Evolutionary conservation across 2,888 invertebrate species (phyloP).

Genomic region (Steinernema hermaphroditum): DNA sequence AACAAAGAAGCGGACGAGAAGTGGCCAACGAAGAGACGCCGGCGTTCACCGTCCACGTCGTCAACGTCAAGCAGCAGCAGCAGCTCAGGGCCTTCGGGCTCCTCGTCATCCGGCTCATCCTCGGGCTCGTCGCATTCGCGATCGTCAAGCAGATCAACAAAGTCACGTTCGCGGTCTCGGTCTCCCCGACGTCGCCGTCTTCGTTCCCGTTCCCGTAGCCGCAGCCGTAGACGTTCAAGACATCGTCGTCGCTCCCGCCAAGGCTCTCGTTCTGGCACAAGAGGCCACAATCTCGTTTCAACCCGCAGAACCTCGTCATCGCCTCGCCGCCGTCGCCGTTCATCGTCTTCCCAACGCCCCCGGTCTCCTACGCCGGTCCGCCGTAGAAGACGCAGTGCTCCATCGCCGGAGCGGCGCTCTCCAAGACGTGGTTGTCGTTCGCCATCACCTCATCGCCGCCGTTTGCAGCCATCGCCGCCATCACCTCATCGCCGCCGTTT

Average conservation of each 20-base stretch:
- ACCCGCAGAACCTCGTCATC: no score
- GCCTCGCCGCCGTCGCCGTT: conserved; percentile 32
- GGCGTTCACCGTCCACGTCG: not conserved
- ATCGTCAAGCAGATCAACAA: conserved; percentile 32
- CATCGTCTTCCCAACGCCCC: conserved; percentile 39
- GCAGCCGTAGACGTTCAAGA: conserved; percentile 71
- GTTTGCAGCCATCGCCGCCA: no score
- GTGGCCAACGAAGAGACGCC: not conserved
- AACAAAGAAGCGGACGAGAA: conserved; percentile 5
- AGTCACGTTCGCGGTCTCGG: conserved; percentile 36
- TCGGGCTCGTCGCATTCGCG: conserved; percentile 41
- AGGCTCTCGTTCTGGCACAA: not conserved
- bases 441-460: conserved; percentile 37
- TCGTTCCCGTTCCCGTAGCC: no score
- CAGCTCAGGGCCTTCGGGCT: conserved; percentile 37
- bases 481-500: no score
- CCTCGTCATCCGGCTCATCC: conserved; percentile 49
- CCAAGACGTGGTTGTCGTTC: conserved; percentile 45
- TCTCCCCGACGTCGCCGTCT: no score
- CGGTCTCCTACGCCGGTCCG: conserved; percentile 38
- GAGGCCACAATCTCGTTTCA: no score
- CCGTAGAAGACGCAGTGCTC: conserved; percentile 24
- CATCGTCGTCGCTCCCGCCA: conserved; percentile 44
- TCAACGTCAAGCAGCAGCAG: conserved; percentile 32
- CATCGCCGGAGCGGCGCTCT: conserved; percentile 32